Evolutionary conservation across 2,888 invertebrate species (phyloP), one percentile per base, ranked within the genome.

Genomic region (Graphium colonna): DNA sequence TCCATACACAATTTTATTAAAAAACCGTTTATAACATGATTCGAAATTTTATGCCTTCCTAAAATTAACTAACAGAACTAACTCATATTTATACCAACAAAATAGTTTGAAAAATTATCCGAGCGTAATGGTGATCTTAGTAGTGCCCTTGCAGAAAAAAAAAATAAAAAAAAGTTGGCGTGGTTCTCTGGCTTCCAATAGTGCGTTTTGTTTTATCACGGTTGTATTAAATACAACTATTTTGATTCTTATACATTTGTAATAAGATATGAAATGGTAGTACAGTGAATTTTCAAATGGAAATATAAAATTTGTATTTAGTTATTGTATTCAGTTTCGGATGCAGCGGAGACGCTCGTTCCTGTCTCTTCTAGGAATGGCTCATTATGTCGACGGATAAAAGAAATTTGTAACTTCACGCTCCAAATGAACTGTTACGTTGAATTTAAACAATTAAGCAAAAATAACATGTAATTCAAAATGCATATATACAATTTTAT

Each of bases 311-410:
- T 51, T 49, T 56, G 52, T 57, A 56, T 56, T 57, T 63, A 64
- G 69, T 73, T 66, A 59, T 60, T 60, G 55, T 52, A 57, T 51
- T 55, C 57, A 64, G 72, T 71, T 71, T 73, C 66, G 67, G 66
- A 68, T 69, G 67, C 67, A 68, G 59, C 64, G 62, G 66, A 64
- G 67, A 63, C 58, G 61, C 59, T 63, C 63, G 60, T 41, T 61
- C 65, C 63, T 60, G 65, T 65, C 63, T 67, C 63, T 79, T 80
- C 81, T 79, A 78, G 77, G 79, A 82, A 82, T 62, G 58, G 63
- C 73, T 79, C 72, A 79, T 79, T 78, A 79, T 65, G 58, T 55
- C 51, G 60, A 55, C 57, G 56, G 60, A 53, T 58, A 61, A 65
- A 64, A 62, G 58, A 65, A 71, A 73, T 70, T 69, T 70, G 72